phyloP scores from a whole-genome alignment of 2,888 invertebrate genomes.

The Parochlus steinenii region DNA sequence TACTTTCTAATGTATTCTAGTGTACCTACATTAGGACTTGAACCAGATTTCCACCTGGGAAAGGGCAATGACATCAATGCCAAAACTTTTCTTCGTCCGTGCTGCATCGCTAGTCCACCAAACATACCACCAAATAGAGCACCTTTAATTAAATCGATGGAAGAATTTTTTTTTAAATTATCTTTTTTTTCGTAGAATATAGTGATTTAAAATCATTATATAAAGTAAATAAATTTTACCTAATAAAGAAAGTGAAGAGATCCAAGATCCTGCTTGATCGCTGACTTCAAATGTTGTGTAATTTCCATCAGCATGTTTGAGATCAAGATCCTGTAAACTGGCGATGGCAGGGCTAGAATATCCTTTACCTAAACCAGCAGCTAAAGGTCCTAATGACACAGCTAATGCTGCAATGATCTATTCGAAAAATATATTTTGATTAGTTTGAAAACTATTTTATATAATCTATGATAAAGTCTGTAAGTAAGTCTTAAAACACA shows the following conservation, averaged over 20 bases:
- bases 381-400: slow-evolving; percentile 53
- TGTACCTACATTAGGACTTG: too few species aligned
- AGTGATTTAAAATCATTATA: not conserved
- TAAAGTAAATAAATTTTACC: slow-evolving; percentile 26
- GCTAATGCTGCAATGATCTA: slow-evolving; percentile 56
- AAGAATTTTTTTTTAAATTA: not conserved
- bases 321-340: slow-evolving; percentile 41
- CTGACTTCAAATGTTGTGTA: slow-evolving; percentile 39
- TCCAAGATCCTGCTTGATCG: slow-evolving; percentile 56
- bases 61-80: slow-evolving; percentile 58
- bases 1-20: too few species aligned
- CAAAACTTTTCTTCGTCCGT: slow-evolving; percentile 49
- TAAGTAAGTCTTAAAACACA: too few species aligned
- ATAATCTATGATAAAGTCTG: too few species aligned
- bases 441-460: too few species aligned
- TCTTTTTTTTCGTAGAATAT: not conserved
- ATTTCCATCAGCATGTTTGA: slow-evolving; percentile 24
- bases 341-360: slow-evolving; percentile 60
- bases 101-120: slow-evolving; percentile 53
- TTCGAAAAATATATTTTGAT: slow-evolving; percentile 16
- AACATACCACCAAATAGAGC: slow-evolving; percentile 60
- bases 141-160: too few species aligned
- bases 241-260: slow-evolving; percentile 53
- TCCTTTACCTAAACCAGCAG: slow-evolving; percentile 55
- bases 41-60: too few species aligned